Evolutionary conservation across 2,113 vertebrate genomes (phyloP).

Genomic region (Psophia crepitans): DNA sequence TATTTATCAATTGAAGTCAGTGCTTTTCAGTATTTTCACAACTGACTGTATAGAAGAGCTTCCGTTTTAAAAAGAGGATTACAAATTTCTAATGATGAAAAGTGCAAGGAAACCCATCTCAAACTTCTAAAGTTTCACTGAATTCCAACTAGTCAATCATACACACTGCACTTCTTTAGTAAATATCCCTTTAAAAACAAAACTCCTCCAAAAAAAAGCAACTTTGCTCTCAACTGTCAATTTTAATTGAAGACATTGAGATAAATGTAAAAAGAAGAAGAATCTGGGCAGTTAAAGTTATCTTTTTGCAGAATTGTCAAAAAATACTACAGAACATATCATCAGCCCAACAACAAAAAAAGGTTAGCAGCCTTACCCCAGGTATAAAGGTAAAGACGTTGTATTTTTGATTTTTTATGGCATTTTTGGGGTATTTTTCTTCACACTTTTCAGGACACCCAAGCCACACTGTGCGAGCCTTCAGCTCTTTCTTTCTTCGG

Average conservation of each 20-base stretch:
- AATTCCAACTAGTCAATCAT: background rate
- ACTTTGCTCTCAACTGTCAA: background rate
- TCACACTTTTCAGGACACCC: constrained; percentile 96
- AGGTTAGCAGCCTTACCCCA: constrained; percentile 81
- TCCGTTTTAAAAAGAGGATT: background rate
- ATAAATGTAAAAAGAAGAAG: background rate
- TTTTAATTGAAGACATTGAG: background rate
- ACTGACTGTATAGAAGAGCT: background rate
- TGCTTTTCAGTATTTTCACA: background rate
- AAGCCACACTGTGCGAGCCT: constrained; percentile 94
- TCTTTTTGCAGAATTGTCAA: background rate
- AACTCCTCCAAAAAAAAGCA: background rate
- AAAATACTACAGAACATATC: background rate
- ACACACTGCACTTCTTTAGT: background rate
- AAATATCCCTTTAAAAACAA: background rate
- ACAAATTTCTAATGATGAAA: background rate
- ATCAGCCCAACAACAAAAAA: background rate
- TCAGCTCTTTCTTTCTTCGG: constrained; percentile 88
- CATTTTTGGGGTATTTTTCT: constrained; percentile 93
- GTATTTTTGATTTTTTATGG: constrained; percentile 98
- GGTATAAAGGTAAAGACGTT: constrained; percentile 97
- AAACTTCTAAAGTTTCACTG: background rate
- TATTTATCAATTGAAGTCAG: background rate
- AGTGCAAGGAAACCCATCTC: background rate
- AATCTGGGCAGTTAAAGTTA: background rate